Base-by-base conservation (phyloP, 2,888 invertebrate genomes). In the Ormyrus labotus region DNA sequence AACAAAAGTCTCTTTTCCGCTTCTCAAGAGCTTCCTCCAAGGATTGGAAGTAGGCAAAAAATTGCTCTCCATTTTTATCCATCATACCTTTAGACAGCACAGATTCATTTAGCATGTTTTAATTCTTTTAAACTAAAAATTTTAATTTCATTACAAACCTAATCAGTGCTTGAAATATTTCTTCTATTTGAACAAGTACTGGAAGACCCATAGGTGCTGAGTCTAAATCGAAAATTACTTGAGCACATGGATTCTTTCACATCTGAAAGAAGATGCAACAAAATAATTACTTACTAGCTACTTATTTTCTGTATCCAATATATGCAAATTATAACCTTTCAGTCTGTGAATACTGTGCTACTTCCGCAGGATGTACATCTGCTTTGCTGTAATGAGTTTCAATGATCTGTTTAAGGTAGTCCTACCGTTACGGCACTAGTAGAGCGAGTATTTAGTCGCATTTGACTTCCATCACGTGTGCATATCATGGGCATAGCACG, bases 161-260 rank as follows among this genome's bases (percentile, higher is more conserved):
- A 92, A 99, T 99, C 98, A 99, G 98, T 87, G 99, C 99, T 91
- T 99, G 98, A 50, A 98, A 98, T 98, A 99, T 99, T 90, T 98
- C 98, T 90, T 99, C 98, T 86, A 97, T 94, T 89, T 98, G 97
- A 8, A 96, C 96, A 48, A 96, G 95, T 67, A 96, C 94, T 86
- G 96, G 94, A 88, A 96, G 95, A 80, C 96, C 97, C 61, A 95
- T 92, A 0, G 98, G 98, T 6, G 99, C 98, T 9, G 99, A 99
- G 92, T 99, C 99, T 0, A 98, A 96, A 91, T 99, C 99, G 90
- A 99, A 99, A 88, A 99, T 98, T 83, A 99, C 99, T 91, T 96
- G 96, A 67, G 99, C 99, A 91, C 98, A 99, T 0, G 99, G 98
- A 92, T 98, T 98, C 89, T 97, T 98, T 99, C 99, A 99, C 88